phyloP scores from a whole-genome alignment of 2,888 invertebrate genomes.

The Lasioglossum malachurum region DNA sequence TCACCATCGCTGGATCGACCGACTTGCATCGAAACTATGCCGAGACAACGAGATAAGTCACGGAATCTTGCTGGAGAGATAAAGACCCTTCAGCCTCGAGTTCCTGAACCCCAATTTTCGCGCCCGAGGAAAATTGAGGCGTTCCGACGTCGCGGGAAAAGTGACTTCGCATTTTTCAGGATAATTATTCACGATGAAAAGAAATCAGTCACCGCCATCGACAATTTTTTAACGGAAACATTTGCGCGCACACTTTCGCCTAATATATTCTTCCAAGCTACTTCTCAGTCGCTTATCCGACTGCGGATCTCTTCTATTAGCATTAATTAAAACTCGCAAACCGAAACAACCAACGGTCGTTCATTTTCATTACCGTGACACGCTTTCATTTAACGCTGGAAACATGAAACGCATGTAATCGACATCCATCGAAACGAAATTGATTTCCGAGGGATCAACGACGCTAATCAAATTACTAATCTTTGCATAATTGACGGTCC shows the following conservation, averaged over 20 bases:
- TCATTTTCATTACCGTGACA: neutral
- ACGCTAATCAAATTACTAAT: neutral
- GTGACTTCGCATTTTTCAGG: constrained; percentile 1
- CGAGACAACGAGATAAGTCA: constrained; percentile 63
- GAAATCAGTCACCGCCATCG: neutral
- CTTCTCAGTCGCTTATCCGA: too few relatives aligned
- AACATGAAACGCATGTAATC: neutral
- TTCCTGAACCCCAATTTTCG: constrained; percentile 41
- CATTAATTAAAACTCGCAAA: neutral
- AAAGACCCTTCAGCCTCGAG: constrained; percentile 43
- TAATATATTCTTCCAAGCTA: neutral
- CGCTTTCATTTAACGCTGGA: neutral
- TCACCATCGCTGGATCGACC: constrained; percentile 42
- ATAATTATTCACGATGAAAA: neutral
- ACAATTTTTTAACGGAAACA: neutral
- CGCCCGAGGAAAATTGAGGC: constrained; percentile 19
- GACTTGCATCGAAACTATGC: constrained; percentile 55
- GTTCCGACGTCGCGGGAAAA: neutral
- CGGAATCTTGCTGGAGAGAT: constrained; percentile 43
- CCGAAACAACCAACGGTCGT: neutral
- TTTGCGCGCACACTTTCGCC: too few relatives aligned
- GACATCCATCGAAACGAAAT: neutral
- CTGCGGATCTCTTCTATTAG: neutral
- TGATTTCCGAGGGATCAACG: neutral
- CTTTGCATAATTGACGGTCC: neutral